phyloP scores from a whole-genome alignment of 2,113 vertebrate genomes.

The Spilogale gracilis region DNA sequence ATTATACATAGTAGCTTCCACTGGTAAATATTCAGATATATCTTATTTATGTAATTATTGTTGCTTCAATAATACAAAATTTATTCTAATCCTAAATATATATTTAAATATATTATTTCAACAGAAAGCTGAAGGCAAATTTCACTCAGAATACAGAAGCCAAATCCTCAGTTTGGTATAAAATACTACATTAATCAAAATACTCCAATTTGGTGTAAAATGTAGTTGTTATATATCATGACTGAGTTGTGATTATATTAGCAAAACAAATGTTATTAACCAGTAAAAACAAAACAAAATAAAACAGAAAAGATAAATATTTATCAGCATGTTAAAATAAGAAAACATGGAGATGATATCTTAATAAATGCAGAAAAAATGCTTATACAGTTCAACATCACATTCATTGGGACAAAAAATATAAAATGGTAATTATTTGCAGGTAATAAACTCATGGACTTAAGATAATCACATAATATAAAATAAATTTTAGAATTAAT shows the following conservation, averaged over 20 bases:
- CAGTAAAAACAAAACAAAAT: background rate
- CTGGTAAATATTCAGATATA: background rate
- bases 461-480: background rate
- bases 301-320: background rate
- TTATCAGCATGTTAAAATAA: background rate
- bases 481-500: background rate
- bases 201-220: background rate
- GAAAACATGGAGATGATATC: background rate
- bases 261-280: background rate
- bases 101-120: background rate
- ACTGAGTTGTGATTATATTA: background rate
- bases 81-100: background rate
- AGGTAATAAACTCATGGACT: background rate
- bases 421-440: background rate
- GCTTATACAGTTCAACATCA: background rate
- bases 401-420: background rate
- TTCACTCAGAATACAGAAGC: background rate
- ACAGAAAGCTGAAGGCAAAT: background rate
- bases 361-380: background rate
- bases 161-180: background rate
- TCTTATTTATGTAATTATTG: background rate
- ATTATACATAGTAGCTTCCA: background rate
- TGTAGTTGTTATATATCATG: background rate
- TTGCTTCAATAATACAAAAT: background rate
- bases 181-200: background rate